phyloP scores from a whole-genome alignment of 2,888 invertebrate species.

The Falcaria lacertinaria region DNA sequence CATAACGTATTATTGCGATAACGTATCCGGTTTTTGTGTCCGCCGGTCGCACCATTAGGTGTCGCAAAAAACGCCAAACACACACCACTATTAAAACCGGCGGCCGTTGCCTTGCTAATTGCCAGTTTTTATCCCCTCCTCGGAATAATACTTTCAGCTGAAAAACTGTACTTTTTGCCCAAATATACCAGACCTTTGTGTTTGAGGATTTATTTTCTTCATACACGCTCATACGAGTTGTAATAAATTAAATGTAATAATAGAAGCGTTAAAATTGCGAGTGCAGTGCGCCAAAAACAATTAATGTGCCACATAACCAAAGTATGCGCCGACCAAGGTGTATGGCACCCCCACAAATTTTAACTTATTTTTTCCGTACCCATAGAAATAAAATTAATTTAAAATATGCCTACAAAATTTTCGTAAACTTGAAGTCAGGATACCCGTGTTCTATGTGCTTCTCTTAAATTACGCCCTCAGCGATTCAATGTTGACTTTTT shows the following conservation, averaged over 20 bases:
- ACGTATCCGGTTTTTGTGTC: constrained; percentile 8
- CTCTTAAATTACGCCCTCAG: no score
- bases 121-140: constrained; percentile 35
- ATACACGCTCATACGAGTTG: constrained; percentile 24
- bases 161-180: constrained; percentile 37
- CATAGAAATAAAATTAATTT: no score
- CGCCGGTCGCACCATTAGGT: constrained; percentile 23
- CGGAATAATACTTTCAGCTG: constrained; percentile 36
- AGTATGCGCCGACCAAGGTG: background rate
- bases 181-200: constrained; percentile 39
- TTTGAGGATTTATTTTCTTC: constrained; percentile 44
- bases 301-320: constrained; percentile 2
- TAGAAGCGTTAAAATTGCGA: constrained; percentile 25
- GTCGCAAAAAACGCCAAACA: constrained; percentile 18
- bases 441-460: no score
- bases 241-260: constrained; percentile 40
- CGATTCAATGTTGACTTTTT: no score
- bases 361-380: no score
- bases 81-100: constrained; percentile 16
- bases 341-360: no score
- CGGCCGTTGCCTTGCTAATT: constrained; percentile 40
- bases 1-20: background rate
- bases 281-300: constrained; percentile 13
- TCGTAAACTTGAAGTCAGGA: no score
- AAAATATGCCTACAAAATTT: no score